phyloP scores from a whole-genome alignment of 2,797 vertebrate species.

The Thaleichthys pacificus region DNA sequence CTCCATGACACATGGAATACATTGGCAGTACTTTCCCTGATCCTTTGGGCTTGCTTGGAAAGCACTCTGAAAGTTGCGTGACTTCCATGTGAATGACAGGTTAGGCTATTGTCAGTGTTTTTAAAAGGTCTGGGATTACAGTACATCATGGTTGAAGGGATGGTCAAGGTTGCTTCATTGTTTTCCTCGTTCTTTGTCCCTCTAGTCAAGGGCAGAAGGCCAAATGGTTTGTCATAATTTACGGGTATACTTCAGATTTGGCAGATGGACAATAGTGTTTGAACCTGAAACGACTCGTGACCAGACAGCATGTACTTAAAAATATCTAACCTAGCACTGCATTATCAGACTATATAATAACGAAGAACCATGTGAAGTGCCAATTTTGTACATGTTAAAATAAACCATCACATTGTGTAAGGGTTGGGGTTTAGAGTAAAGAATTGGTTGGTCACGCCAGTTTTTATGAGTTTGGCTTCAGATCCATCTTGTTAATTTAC shows the following conservation, averaged over 20 bases:
- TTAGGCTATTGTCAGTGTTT: not conserved
- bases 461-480: slow-evolving; percentile 11
- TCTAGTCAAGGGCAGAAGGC: not conserved
- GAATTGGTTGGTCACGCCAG: not conserved
- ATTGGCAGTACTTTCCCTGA: not conserved
- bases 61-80: not conserved
- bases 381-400: not conserved
- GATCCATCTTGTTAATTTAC: slow-evolving; percentile 21
- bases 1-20: not conserved
- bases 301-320: too few species aligned
- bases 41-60: not conserved
- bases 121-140: not conserved
- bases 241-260: not conserved
- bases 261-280: not conserved
- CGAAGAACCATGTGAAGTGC: not conserved
- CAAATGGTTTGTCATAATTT: not conserved
- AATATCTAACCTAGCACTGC: too few species aligned
- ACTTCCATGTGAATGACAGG: not conserved
- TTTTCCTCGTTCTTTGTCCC: not conserved
- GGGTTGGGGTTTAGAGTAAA: not conserved
- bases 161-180: not conserved
- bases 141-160: not conserved
- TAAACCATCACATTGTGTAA: not conserved
- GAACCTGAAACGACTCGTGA: not conserved
- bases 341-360: too few species aligned